These are phyloP conservation scores for Drosophila baimaii DNA, from an alignment of 1,140 invertebrate genomes.

Conservation along the genomic window DNA sequence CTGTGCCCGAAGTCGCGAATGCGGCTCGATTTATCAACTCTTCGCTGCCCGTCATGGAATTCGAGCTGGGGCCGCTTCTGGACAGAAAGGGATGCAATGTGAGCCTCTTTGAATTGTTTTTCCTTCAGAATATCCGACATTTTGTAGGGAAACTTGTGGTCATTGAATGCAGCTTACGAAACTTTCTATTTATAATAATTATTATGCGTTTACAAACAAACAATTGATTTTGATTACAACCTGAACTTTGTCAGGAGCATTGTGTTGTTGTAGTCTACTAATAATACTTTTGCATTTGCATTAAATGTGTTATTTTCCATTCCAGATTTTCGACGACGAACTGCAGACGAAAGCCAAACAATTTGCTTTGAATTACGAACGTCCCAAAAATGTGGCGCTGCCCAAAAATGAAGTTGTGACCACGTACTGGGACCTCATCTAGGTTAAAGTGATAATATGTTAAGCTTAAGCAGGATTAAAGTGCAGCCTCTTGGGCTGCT, in stretches of 20 bases:
- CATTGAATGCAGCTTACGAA: no score
- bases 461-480: slow-evolving; percentile 39
- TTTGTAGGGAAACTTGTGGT: no score
- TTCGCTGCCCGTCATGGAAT: slow-evolving; percentile 88
- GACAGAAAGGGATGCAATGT: slow-evolving; percentile 87
- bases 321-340: slow-evolving; percentile 87
- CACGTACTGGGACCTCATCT: slow-evolving; percentile 62
- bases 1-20: slow-evolving; percentile 89
- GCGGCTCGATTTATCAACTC: slow-evolving; percentile 89
- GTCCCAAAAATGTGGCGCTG: slow-evolving; percentile 80
- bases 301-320: no score
- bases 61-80: slow-evolving; percentile 87
- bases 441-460: slow-evolving; percentile 7
- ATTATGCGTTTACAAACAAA: no score
- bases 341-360: slow-evolving; percentile 87
- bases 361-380: slow-evolving; percentile 87
- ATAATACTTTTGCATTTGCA: no score
- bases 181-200: no score
- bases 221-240: no score
- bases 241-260: no score
- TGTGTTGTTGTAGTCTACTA: no score
- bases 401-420: slow-evolving; percentile 56
- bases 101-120: slow-evolving; percentile 63
- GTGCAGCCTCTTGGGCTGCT: slow-evolving; percentile 23
- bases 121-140: no score